A percentile compares a stretch with the other conserved stretches of the same genome.
These are phyloP conservation scores for Sakesphorus luctuosus DNA, from an alignment of 2,113 vertebrate genomes.

Conservation along the genomic window DNA sequence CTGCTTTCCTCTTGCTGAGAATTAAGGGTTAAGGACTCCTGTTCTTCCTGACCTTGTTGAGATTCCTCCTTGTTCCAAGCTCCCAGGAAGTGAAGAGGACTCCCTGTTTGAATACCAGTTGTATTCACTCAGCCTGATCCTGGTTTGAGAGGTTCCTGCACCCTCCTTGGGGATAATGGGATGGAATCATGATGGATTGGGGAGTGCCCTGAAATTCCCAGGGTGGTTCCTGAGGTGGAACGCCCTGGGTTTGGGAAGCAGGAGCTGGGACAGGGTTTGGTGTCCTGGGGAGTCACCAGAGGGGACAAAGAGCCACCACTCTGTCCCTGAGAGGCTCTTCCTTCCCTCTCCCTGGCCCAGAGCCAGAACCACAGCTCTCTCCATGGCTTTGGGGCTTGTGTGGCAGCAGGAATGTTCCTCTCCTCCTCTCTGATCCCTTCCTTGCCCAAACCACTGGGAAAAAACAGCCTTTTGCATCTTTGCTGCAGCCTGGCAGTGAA, in stretches of 20 bases:
- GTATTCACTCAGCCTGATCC: not conserved
- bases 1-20: slow-evolving; percentile 18
- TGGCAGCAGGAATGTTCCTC: not conserved
- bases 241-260: not conserved
- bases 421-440: not conserved
- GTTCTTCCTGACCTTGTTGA: not conserved
- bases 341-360: not conserved
- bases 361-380: not conserved
- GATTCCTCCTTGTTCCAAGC: not conserved
- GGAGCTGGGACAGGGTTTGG: not conserved
- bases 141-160: not conserved
- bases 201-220: not conserved
- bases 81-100: not conserved
- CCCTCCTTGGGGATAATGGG: not conserved
- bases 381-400: not conserved
- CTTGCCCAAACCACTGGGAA: not conserved
- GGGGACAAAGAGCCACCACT: not conserved
- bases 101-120: not conserved
- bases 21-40: not conserved
- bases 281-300: not conserved
- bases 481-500: not conserved
- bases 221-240: not conserved
- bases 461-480: not conserved
- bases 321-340: not conserved
- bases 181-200: not conserved